phyloP scores from a whole-genome alignment of 2,797 vertebrate species.

The Syngnathus rostellatus region DNA sequence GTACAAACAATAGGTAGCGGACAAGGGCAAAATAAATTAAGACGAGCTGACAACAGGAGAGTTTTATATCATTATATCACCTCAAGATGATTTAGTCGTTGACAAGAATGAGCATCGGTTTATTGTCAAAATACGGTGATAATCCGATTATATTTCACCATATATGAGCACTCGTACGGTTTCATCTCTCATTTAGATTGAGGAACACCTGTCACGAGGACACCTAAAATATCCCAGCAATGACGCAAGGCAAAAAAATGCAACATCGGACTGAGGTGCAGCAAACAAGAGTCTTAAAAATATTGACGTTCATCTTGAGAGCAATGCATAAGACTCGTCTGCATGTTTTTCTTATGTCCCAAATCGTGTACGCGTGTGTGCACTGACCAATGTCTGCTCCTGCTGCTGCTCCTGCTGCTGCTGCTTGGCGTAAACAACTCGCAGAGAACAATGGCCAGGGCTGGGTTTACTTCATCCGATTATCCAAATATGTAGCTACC shows the following conservation, averaged over 20 bases:
- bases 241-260: background rate
- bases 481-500: conserved; percentile 18
- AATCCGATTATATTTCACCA: background rate
- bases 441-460: conserved; percentile 73
- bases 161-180: background rate
- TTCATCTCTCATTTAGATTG: background rate
- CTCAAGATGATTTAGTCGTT: too few relatives aligned
- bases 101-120: background rate
- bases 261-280: background rate
- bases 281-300: background rate
- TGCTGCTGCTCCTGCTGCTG: conserved; percentile 53
- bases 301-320: background rate
- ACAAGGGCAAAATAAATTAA: too few relatives aligned
- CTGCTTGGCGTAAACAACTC: conserved; percentile 74
- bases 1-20: too few relatives aligned
- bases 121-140: background rate
- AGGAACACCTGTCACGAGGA: background rate
- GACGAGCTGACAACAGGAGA: too few relatives aligned
- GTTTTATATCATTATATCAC: too few relatives aligned
- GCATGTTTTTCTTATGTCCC: background rate
- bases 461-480: conserved; percentile 56
- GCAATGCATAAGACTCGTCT: background rate
- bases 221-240: background rate
- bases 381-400: conserved; percentile 54
- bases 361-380: conserved; percentile 1